Conservation (phyloP, 1,140 invertebrate genomes). For the Paraescarpia echinospica region DNA sequence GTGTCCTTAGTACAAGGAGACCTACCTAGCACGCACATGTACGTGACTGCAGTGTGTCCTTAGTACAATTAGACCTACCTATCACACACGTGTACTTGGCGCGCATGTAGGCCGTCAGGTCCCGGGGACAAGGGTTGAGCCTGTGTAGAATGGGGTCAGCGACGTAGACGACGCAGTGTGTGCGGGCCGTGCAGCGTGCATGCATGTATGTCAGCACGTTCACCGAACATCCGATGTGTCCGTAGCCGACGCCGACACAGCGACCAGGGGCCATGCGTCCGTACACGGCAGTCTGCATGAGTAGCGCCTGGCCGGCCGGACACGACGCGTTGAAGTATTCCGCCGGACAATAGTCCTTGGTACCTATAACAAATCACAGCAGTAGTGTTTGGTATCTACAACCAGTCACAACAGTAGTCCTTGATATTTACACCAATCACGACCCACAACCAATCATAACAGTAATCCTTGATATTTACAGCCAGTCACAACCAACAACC, state of each 20-base stretch:
- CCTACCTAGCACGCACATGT: no score
- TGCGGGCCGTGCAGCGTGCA: conserved; percentile 18
- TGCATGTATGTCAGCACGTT: conserved; percentile 21
- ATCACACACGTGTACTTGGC: conserved; percentile 24
- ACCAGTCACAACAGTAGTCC: not conserved
- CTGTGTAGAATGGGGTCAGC: conserved; percentile 22
- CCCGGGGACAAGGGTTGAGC: conserved; percentile 25
- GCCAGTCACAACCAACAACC: no score
- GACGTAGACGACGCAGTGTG: conserved; percentile 15
- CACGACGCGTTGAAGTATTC: conserved; percentile 19
- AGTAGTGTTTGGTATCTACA: not conserved
- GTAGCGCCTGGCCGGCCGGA: not conserved
- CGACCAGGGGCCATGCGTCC: conserved; percentile 25
- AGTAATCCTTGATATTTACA: no score
- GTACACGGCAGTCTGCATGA: conserved; percentile 26
- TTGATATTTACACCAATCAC: no score
- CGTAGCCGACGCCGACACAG: conserved; percentile 25
- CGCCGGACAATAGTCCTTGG: not conserved
- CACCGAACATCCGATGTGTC: conserved; percentile 17
- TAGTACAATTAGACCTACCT: not conserved
- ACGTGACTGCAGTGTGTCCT: not conserved
- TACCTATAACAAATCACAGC: not conserved
- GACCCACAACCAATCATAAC: no score
- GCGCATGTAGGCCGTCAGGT: conserved; percentile 20
- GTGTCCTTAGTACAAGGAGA: no score